Evolutionary conservation across 1,140 invertebrate genomes (phyloP).

Genomic region (Tyrophagus putrescentiae): DNA sequence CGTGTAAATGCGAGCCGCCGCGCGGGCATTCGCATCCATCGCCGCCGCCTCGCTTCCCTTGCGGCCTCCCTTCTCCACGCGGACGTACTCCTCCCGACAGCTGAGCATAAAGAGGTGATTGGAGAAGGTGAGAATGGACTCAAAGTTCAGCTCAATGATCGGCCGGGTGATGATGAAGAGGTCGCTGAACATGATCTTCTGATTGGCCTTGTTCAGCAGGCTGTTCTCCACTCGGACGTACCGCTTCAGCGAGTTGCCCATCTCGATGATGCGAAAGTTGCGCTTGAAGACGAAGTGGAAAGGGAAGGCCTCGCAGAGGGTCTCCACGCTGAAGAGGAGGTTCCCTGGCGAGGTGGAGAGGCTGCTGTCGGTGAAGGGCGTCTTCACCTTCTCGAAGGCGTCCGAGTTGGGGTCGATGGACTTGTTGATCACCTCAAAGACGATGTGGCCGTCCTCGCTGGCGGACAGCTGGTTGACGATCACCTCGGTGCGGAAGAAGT

Average conservation of each 20-base stretch:
- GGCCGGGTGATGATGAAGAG: slow-evolving; percentile 22
- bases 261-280: slow-evolving; percentile 23
- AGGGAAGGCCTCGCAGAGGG: slow-evolving; percentile 26
- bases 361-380: slow-evolving; percentile 14
- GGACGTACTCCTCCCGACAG: background rate
- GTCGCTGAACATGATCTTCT: slow-evolving; percentile 18
- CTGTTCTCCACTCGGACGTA: background rate
- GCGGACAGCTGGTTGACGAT: slow-evolving; percentile 22
- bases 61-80: background rate
- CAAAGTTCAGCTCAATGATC: slow-evolving; percentile 22
- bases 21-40: background rate
- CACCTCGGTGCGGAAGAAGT: slow-evolving; percentile 34
- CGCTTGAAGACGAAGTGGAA: slow-evolving; percentile 27
- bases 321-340: slow-evolving; percentile 22
- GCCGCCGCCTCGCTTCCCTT: no score
- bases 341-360: slow-evolving; percentile 24
- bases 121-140: slow-evolving; percentile 23
- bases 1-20: background rate
- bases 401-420: slow-evolving; percentile 13
- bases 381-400: slow-evolving; percentile 10
- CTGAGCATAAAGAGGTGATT: slow-evolving; percentile 25
- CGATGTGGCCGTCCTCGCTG: background rate
- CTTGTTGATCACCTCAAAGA: slow-evolving; percentile 20
- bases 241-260: slow-evolving; percentile 17
- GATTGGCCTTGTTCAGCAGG: slow-evolving; percentile 7